Evolutionary conservation across 2,888 invertebrate species (phyloP), one percentile per base, ranked within the genome.

Genomic region (Drosophila dives): DNA sequence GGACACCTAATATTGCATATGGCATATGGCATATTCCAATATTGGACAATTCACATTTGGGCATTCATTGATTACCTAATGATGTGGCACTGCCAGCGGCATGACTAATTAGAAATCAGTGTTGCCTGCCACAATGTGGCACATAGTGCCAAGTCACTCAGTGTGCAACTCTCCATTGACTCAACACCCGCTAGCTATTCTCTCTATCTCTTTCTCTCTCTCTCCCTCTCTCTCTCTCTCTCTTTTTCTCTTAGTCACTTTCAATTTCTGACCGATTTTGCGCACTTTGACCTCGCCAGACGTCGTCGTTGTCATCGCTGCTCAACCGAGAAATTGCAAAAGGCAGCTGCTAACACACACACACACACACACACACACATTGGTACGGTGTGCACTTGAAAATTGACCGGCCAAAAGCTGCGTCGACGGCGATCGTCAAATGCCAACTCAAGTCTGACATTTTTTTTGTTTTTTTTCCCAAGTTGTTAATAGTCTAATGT

Each of bases 271-370:
- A 64, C 51, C 68, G 61, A 79, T 79, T 90, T 88, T 69, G 71
- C 77, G 86, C 86, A 89, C 80, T 85, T 77, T 86, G 83, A 73
- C 73, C 69, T 76, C 80, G 58, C 23, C 40, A 50, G 65, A 54
- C 59, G 50, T 50, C 53, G 62, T 53, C 34, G 83, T 73, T 77
- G 79, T 73, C 70, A 79, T 75, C 71, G 80, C 75, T 77, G 73
- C 60, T 83, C 84, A 90, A 83, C 64, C 85, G 85, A 75, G 84
- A 85, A 85, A 85, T 85, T 90, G 85, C 73, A 75, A 80, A 45
- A 83, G 69, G 75, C 78, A 81, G 78, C 78, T 78, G 78, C 64
- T 78, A 49, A 78, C 61, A 64, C 55, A 63, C 54, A 62, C 26
- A 48, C 20, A 64, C 15, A 64, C 17, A 49, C 42, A n/a, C 11